Percentiles rank a stretch among this genome's conserved stretches.
phyloP scores from a whole-genome alignment of 2,113 vertebrate genomes.

The Erythrolamprus reginae region DNA sequence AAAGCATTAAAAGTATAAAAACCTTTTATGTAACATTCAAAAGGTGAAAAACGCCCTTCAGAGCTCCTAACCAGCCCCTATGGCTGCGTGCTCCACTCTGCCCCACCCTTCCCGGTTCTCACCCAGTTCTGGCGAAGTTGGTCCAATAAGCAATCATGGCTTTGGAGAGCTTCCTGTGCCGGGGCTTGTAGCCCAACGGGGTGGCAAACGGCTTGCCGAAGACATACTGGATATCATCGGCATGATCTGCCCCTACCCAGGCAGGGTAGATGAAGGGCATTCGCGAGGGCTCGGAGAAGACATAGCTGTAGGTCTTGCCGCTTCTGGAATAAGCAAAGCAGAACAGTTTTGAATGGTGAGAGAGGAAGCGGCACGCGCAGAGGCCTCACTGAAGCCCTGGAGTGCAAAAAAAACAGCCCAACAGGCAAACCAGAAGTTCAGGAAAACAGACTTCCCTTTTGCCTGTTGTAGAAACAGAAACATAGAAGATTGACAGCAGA shows the following conservation, averaged over 20 bases:
- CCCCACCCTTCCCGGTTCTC: constrained; percentile 47
- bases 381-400: too few species aligned
- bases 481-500: too few species aligned
- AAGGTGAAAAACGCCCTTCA: not conserved
- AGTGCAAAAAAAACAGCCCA: too few species aligned
- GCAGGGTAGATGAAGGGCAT: constrained; percentile 72
- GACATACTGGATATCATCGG: constrained; percentile 86
- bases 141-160: constrained; percentile 92
- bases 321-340: constrained; percentile 58
- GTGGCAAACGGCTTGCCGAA: constrained; percentile 88
- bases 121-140: constrained; percentile 94
- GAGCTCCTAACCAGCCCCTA: too few species aligned
- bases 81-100: not conserved
- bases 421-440: too few species aligned
- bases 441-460: too few species aligned
- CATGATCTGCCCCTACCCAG: constrained; percentile 91
- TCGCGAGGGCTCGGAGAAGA: constrained; percentile 81
- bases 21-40: not conserved
- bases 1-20: not conserved
- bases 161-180: constrained; percentile 76
- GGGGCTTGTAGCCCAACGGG: constrained; percentile 74
- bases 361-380: too few species aligned
- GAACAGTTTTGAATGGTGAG: too few species aligned
- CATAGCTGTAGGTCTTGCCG: constrained; percentile 81
- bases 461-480: too few species aligned